Conservation (phyloP, 1,140 invertebrate genomes). For the Leptonema lineaticorne region DNA sequence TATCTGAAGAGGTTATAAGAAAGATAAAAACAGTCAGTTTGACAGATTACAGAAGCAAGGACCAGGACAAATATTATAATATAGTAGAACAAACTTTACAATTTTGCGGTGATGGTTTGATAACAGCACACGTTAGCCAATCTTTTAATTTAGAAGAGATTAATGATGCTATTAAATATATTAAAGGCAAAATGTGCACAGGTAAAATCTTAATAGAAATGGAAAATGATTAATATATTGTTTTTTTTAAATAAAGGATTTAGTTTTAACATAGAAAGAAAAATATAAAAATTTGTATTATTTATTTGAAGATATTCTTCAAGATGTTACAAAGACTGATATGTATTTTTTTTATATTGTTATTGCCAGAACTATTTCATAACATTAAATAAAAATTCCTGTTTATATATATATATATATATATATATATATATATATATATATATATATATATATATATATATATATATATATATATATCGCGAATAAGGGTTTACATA, state of each 20-base stretch:
- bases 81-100: constrained; percentile 55
- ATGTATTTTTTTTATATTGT: neutral
- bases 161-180: constrained; percentile 55
- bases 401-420: no score
- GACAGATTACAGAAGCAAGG: constrained; percentile 42
- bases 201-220: constrained; percentile 56
- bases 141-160: constrained; percentile 53
- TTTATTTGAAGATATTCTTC: constrained; percentile 14
- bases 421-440: no score
- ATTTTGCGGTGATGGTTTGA: constrained; percentile 53
- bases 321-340: constrained; percentile 19
- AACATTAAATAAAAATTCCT: neutral
- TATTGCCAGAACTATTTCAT: constrained; percentile 15
- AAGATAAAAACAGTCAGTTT: constrained; percentile 36
- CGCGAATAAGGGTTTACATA: no score
- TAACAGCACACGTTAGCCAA: constrained; percentile 54
- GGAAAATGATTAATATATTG: constrained; percentile 12
- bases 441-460: no score
- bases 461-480: no score
- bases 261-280: neutral
- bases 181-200: constrained; percentile 53
- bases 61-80: constrained; percentile 44
- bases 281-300: neutral
- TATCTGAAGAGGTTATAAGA: constrained; percentile 28
- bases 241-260: neutral